These are phyloP conservation scores for Anabacerthia variegaticeps DNA, from an alignment of 2,797 vertebrate species.

Conservation along the genomic window DNA sequence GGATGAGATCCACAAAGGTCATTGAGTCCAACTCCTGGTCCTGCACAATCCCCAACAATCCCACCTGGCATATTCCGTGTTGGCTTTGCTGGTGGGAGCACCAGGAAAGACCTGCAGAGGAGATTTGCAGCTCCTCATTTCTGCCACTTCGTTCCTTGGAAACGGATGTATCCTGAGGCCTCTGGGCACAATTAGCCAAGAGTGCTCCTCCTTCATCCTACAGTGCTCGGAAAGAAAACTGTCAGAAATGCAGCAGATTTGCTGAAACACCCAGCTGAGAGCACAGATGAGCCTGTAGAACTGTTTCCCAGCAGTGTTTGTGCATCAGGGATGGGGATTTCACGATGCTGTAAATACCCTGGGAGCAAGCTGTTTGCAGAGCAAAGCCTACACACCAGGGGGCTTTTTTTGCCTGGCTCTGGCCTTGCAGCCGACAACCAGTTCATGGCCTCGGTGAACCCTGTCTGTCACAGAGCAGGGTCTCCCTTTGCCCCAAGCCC, in stretches of 20 bases:
- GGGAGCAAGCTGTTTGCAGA: background rate
- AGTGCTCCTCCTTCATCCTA: background rate
- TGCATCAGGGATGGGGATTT: background rate
- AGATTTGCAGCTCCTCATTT: background rate
- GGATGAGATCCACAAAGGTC: background rate
- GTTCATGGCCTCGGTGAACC: background rate
- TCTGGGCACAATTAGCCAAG: background rate
- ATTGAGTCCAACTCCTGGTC: background rate
- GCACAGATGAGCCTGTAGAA: background rate
- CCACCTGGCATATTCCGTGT: rapidly evolving
- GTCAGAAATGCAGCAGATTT: background rate
- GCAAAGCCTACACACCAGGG: rapidly evolving
- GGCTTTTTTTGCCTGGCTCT: background rate
- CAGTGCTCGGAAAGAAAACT: background rate
- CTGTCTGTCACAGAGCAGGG: background rate
- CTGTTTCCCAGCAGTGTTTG: background rate
- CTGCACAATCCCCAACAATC: background rate
- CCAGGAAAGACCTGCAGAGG: background rate
- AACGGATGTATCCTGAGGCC: background rate
- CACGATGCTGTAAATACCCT: background rate
- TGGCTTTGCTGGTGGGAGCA: background rate
- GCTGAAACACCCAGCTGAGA: background rate
- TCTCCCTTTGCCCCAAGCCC: background rate
- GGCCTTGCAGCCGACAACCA: background rate
- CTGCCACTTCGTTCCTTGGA: background rate